These are phyloP conservation scores for Odontesthes bonariensis DNA, from an alignment of 2,113 vertebrate genomes.

Conservation along the genomic window DNA sequence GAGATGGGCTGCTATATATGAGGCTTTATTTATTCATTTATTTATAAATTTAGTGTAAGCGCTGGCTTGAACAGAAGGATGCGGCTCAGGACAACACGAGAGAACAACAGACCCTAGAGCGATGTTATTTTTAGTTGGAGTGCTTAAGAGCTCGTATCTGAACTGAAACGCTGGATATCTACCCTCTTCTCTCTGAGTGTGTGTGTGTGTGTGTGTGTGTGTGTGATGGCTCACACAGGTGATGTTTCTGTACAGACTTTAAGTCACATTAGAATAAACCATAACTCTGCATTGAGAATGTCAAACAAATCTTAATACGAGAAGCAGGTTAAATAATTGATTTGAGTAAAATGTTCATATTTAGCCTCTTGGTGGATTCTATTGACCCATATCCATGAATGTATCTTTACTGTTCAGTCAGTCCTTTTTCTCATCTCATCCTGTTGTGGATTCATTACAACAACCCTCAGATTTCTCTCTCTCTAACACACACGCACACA, in stretches of 20 bases:
- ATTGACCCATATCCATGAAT: neutral
- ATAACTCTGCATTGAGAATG: constrained; percentile 16
- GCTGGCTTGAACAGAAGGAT: constrained; percentile 59
- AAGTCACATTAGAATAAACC: constrained; percentile 33
- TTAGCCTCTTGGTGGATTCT: neutral
- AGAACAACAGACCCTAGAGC: constrained; percentile 57
- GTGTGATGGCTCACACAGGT: constrained; percentile 18
- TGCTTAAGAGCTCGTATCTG: constrained; percentile 63
- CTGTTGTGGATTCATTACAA: neutral
- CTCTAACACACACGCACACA: constrained; percentile 10
- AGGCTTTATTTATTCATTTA: neutral
- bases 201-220: neutral
- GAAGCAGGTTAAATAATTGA: constrained; percentile 57
- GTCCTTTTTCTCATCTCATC: neutral
- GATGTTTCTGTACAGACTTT: constrained; percentile 11
- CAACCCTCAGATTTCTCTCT: neutral
- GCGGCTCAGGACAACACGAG: constrained; percentile 57
- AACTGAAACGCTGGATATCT: constrained; percentile 31
- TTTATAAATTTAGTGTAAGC: neutral
- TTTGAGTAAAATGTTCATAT: constrained; percentile 23
- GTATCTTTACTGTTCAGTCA: neutral
- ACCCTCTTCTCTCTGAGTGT: neutral
- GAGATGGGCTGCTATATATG: constrained; percentile 9
- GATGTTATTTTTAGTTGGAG: constrained; percentile 71
- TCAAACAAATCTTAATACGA: constrained; percentile 34